Conservation (phyloP, 2,797 vertebrate genomes). For the Poeciliopsis gracilis region DNA sequence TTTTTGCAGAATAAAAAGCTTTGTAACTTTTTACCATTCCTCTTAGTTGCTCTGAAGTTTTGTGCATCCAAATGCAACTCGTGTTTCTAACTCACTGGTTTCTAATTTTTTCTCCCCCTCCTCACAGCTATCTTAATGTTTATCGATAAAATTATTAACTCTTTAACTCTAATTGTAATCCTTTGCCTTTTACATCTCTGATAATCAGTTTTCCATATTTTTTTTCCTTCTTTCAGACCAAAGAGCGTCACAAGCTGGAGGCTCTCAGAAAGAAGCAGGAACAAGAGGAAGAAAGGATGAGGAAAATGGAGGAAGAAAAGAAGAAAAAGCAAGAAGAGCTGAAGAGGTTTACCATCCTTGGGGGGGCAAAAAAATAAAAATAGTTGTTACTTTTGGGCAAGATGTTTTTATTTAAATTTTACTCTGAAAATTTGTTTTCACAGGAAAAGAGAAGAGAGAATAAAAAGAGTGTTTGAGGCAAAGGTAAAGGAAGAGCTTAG, state of each 20-base stretch:
- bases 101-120: not conserved
- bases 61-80: not conserved
- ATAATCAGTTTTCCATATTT: not conserved
- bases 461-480: constrained; percentile 88
- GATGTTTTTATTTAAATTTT: not conserved
- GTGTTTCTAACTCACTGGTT: not conserved
- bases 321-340: constrained; percentile 88
- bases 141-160: not conserved
- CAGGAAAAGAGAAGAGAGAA: constrained; percentile 92
- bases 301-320: constrained; percentile 94
- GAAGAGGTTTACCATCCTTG: constrained; percentile 80
- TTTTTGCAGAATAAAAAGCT: not conserved
- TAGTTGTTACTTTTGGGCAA: not conserved
- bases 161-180: too few relatives aligned
- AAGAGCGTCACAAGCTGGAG: constrained; percentile 89
- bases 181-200: not conserved
- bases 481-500: constrained; percentile 90
- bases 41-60: not conserved
- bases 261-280: constrained; percentile 91
- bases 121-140: not conserved
- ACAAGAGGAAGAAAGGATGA: constrained; percentile 89
- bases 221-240: constrained; percentile 61
- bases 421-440: not conserved
- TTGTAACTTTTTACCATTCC: not conserved
- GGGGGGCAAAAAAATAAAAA: not conserved